Evolutionary conservation across 2,888 invertebrate species (phyloP).

Genomic region (Thymelicus sylvestris): DNA sequence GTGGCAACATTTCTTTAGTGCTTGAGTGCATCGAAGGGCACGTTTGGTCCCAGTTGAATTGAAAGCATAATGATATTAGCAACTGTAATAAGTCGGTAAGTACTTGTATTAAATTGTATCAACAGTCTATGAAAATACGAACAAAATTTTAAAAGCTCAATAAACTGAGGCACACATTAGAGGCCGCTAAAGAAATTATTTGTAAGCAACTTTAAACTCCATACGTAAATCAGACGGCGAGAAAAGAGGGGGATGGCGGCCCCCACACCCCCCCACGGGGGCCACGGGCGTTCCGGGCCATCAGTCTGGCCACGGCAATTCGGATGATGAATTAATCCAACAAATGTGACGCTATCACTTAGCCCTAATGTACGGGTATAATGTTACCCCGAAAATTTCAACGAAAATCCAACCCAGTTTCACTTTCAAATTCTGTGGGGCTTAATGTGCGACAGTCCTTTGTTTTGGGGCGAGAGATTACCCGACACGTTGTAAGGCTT

Average conservation of each 20-base stretch:
- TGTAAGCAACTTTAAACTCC: slow-evolving; percentile 62
- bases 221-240: slow-evolving; percentile 63
- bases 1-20: too few relatives aligned
- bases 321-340: slow-evolving; percentile 85
- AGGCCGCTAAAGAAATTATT: slow-evolving; percentile 19
- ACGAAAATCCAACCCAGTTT: slow-evolving; percentile 38
- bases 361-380: slow-evolving; percentile 84
- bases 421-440: slow-evolving; percentile 38
- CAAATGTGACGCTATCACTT: slow-evolving; percentile 85
- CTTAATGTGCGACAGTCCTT: slow-evolving; percentile 38
- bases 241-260: slow-evolving; percentile 58
- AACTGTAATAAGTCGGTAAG: too few relatives aligned
- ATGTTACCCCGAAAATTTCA: slow-evolving; percentile 79
- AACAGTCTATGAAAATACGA: too few relatives aligned
- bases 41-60: too few relatives aligned
- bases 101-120: too few relatives aligned
- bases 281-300: slow-evolving; percentile 73
- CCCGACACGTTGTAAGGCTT: slow-evolving; percentile 33
- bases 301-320: slow-evolving; percentile 85
- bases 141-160: too few relatives aligned
- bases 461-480: slow-evolving; percentile 33
- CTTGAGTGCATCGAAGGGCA: too few relatives aligned
- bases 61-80: too few relatives aligned
- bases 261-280: slow-evolving; percentile 49
- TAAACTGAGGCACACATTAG: not conserved